Conservation (phyloP, 92 coral and sea anemone genomes). For the Scolanthus callimorphus region DNA sequence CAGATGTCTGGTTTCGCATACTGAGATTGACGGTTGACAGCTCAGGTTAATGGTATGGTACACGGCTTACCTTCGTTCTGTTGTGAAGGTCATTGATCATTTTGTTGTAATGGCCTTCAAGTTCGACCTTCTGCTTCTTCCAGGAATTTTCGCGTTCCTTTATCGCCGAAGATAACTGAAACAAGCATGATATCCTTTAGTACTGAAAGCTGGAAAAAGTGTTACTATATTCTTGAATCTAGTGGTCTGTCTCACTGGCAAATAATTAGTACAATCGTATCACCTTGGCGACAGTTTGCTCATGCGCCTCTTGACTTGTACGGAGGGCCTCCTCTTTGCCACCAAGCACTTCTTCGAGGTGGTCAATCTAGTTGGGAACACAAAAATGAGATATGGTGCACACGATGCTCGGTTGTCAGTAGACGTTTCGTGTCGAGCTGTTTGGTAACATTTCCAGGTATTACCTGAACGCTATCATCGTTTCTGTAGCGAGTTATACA, state of each 20-base stretch:
- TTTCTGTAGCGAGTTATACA: too few relatives aligned
- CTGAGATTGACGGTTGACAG: too few relatives aligned
- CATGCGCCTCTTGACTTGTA: slow-evolving; percentile 71
- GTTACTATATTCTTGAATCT: too few relatives aligned
- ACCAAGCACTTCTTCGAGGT: slow-evolving; percentile 64
- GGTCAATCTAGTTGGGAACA: slow-evolving; percentile 51
- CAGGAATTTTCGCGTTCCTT: slow-evolving; percentile 86
- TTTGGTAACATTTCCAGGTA: too few relatives aligned
- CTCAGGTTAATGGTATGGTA: too few relatives aligned
- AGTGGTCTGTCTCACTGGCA: too few relatives aligned
- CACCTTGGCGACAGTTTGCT: slow-evolving; percentile 90
- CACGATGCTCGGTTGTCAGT: too few relatives aligned
- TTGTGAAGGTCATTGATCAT: slow-evolving; percentile 76
- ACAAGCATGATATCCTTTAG: too few relatives aligned
- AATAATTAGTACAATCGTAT: not conserved
- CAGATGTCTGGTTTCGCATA: too few relatives aligned
- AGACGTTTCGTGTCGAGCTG: too few relatives aligned
- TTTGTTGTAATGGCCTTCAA: slow-evolving; percentile 84
- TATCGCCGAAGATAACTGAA: slow-evolving; percentile 78
- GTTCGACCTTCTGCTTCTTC: slow-evolving; percentile 81
- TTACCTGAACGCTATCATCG: too few relatives aligned
- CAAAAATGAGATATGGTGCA: not conserved
- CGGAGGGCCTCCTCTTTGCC: slow-evolving; percentile 70
- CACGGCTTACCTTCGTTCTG: slow-evolving; percentile 75
- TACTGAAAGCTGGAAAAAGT: too few relatives aligned